phyloP scores from a whole-genome alignment of 2,888 invertebrate genomes.

The Heliconius erato region DNA sequence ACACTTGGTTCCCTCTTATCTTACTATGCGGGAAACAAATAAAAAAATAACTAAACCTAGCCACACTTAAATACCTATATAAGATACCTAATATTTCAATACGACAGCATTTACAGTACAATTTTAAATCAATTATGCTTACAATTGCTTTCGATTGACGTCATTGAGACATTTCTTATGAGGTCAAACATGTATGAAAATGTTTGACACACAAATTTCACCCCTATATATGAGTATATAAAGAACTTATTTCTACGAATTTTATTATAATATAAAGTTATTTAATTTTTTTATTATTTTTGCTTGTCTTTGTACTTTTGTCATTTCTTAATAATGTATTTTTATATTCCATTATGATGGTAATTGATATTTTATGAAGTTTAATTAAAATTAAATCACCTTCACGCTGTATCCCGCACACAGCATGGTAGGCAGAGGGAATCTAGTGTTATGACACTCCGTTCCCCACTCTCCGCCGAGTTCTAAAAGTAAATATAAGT shows the following conservation, averaged over 20 bases:
- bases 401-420: no score
- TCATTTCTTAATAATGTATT: slow-evolving; percentile 5
- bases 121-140: slow-evolving; percentile 47
- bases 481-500: no score
- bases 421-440: no score
- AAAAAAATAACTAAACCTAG: not conserved
- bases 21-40: not conserved
- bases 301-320: slow-evolving; percentile 8
- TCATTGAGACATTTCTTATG: slow-evolving; percentile 43
- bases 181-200: slow-evolving; percentile 27
- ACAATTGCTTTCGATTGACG: slow-evolving; percentile 55
- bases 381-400: no score
- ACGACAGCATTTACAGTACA: slow-evolving; percentile 9
- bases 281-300: slow-evolving; percentile 4
- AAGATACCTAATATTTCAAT: slow-evolving; percentile 36
- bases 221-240: not conserved
- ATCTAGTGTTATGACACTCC: no score
- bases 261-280: not conserved
- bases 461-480: no score
- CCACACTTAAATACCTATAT: not conserved
- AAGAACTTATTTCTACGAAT: not conserved
- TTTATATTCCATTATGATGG: not conserved
- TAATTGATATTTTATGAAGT: not conserved
- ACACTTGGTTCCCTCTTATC: not conserved
- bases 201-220: not conserved